Evolutionary conservation across 2,888 invertebrate species (phyloP), one percentile per base, ranked within the genome.

Genomic region (Lithophane ornitopus): DNA sequence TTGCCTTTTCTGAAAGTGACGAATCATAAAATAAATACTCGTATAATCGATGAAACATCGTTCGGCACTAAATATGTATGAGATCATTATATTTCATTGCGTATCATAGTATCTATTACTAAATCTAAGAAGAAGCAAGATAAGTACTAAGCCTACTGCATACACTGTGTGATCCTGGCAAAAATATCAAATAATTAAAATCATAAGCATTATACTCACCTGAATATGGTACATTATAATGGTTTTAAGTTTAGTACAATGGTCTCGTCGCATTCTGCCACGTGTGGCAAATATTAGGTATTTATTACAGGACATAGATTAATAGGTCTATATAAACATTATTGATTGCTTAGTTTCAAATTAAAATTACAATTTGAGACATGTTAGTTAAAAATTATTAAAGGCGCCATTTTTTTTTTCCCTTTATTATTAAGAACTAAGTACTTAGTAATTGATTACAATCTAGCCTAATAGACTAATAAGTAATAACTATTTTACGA

Each of bases 41-140:
- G n/a, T n/a, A 11, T 44, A 52, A 78, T 61, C 34, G 52, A 70
- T 46, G 22, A 26, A 61, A 46, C 16, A 39, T 70, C 3, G 16
- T 44, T 52, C 7, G 7, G 52, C 7, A 16, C 26, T 61, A 26
- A 14, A 39, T 76, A 34, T 2, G 34, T 76, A 34, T 2, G 34
- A 22, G 7, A 59, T 44, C 9, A 22, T 14, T 59, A 54, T 54
- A 34, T 26, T 39, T 52, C 61, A 58, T 66, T 41, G n/a, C n/a
- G 14, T 28, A 28, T 41, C 19, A n/a, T 34, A 67, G 68, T n/a
- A 39, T 39, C 6, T 44, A 2, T 16, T 65, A 34, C n/a, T 19
- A 66, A 34, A n/a, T 28, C 46, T 34, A 46, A 28, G n/a, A 54
- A 22, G 26, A 19, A 11, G 44, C 26, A 44, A 26, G 26, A 19